Conservation (phyloP, 2,797 vertebrate genomes). For the Prunella strophiata region DNA sequence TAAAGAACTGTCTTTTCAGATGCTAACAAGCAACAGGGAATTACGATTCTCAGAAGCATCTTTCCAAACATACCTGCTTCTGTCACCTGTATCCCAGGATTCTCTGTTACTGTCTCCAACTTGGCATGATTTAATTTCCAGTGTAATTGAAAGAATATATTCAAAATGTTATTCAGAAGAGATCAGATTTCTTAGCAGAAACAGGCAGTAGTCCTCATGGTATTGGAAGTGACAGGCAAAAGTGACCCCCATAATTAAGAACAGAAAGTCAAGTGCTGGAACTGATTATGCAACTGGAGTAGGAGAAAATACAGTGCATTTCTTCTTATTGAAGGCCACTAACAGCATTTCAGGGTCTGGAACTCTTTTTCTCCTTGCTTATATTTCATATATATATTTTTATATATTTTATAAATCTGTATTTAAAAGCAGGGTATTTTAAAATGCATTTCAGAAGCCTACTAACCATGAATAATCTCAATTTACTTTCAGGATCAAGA, state of each 20-base stretch:
- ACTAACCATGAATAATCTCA: not conserved
- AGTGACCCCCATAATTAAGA: not conserved
- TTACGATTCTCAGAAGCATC: not conserved
- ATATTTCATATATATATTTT: no score
- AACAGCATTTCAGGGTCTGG: not conserved
- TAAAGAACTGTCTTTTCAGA: not conserved
- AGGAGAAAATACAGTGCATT: not conserved
- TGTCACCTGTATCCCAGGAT: not conserved
- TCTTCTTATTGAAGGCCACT: not conserved
- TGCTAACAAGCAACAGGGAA: not conserved
- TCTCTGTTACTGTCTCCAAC: not conserved
- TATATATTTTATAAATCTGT: not conserved
- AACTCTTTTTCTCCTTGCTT: not conserved
- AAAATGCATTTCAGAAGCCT: not conserved
- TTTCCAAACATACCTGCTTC: not conserved
- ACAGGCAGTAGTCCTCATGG: not conserved
- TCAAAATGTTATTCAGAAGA: not conserved
- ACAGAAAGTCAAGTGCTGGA: not conserved
- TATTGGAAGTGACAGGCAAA: not conserved
- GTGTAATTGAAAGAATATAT: not conserved
- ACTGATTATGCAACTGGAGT: rapidly evolving
- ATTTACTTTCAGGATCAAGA: not conserved
- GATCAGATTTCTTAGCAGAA: not conserved
- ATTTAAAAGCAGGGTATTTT: not conserved
- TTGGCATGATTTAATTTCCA: not conserved